Conservation (phyloP, 1,140 invertebrate genomes). For the Hyphantria cunea region DNA sequence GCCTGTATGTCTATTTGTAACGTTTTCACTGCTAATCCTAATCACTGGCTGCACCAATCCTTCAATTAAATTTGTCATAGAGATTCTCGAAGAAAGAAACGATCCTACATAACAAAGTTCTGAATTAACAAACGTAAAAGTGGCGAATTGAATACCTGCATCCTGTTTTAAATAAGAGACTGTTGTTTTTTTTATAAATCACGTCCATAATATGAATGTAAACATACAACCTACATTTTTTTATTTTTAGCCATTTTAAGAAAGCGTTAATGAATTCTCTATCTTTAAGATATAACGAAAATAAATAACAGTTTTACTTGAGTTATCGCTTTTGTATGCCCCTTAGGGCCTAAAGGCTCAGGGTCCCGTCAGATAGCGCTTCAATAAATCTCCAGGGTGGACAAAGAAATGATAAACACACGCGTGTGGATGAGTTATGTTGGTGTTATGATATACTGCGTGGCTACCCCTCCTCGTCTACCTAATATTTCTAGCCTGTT, state of each 20-base stretch:
- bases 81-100: no score
- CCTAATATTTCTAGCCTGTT: slow-evolving; percentile 5
- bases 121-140: background rate
- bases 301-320: slow-evolving; percentile 30
- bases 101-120: no score
- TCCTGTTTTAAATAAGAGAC: background rate
- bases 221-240: background rate
- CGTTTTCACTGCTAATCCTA: no score
- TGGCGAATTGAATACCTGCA: no score
- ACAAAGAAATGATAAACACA: slow-evolving; percentile 41
- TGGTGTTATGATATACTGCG: slow-evolving; percentile 30
- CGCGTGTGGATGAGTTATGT: slow-evolving; percentile 34
- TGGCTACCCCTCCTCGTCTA: slow-evolving; percentile 13
- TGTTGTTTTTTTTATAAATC: background rate
- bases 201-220: background rate
- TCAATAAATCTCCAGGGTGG: slow-evolving; percentile 36
- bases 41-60: no score
- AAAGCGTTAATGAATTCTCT: background rate
- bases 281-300: slow-evolving; percentile 1
- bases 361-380: slow-evolving; percentile 22
- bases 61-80: no score
- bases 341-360: slow-evolving; percentile 28
- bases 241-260: background rate
- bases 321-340: slow-evolving; percentile 25
- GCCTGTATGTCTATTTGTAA: no score